A percentile compares a stretch with the other conserved stretches of the same genome.
Evolutionary conservation across 2,113 vertebrate species (phyloP).

Genomic region (Pao palembangensis): DNA sequence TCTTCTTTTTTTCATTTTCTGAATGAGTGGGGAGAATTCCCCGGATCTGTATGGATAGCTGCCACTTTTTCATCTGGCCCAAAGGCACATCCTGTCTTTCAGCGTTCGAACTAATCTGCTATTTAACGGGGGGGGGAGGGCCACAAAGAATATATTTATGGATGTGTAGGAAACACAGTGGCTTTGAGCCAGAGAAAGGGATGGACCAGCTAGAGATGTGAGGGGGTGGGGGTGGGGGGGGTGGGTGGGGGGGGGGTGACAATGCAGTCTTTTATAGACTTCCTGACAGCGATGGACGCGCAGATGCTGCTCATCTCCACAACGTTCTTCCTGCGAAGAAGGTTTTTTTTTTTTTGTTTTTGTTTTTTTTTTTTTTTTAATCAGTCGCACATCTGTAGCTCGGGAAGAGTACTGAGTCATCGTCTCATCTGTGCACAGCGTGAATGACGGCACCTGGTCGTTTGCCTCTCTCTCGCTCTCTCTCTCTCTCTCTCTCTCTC

Average conservation of each 20-base stretch:
- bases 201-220: slow-evolving; percentile 15
- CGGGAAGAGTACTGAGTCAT: slow-evolving; percentile 32
- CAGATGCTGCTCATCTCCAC: no score
- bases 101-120: slow-evolving; percentile 43
- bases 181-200: slow-evolving; percentile 38
- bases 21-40: slow-evolving; percentile 34
- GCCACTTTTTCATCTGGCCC: slow-evolving; percentile 53
- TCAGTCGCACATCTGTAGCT: slow-evolving; percentile 8
- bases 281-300: no score
- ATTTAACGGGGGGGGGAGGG: slow-evolving; percentile 37
- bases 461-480: not conserved
- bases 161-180: slow-evolving; percentile 12
- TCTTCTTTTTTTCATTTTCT: no score
- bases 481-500: not conserved
- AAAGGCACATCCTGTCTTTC: slow-evolving; percentile 60
- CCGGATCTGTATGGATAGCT: slow-evolving; percentile 47
- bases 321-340: slow-evolving; percentile 11
- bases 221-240: not conserved
- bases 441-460: slow-evolving; percentile 25
- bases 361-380: not conserved
- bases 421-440: slow-evolving; percentile 23
- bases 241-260: no score
- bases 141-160: slow-evolving; percentile 26
- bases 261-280: no score
- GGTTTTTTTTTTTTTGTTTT: slow-evolving; percentile 20